phyloP scores from a whole-genome alignment of 1,140 invertebrate species.

The Zophobas morio region DNA sequence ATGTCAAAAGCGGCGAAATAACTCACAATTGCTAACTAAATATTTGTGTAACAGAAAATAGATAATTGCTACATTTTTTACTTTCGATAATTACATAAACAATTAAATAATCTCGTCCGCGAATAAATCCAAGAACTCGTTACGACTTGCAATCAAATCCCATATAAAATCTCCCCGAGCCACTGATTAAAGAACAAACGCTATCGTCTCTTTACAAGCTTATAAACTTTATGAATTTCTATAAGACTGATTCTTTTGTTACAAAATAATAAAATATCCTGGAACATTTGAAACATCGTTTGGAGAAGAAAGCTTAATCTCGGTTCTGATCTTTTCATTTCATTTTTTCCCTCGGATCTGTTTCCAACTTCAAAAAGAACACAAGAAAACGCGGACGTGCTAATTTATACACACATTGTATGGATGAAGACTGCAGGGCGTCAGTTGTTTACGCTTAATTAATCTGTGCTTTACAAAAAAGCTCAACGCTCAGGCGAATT shows the following conservation, averaged over 20 bases:
- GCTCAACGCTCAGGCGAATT: conserved; percentile 1
- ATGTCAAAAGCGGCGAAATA: no score
- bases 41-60: no score
- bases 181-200: no score
- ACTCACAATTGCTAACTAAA: no score
- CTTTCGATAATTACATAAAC: no score
- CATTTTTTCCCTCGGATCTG: background rate
- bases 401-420: conserved; percentile 19
- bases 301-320: background rate
- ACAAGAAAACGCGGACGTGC: background rate
- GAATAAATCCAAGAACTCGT: no score
- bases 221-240: conserved; percentile 26
- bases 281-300: conserved; percentile 1
- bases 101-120: no score
- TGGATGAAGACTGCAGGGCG: background rate
- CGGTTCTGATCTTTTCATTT: background rate
- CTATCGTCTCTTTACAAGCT: background rate
- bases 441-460: conserved; percentile 11
- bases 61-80: no score
- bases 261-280: conserved; percentile 17
- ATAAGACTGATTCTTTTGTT: conserved; percentile 29
- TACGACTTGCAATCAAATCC: background rate
- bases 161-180: background rate
- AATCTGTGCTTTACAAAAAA: conserved; percentile 5
- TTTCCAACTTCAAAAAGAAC: no score